Conservation (phyloP, 2,888 invertebrate species). For the Crioceris asparagi region DNA sequence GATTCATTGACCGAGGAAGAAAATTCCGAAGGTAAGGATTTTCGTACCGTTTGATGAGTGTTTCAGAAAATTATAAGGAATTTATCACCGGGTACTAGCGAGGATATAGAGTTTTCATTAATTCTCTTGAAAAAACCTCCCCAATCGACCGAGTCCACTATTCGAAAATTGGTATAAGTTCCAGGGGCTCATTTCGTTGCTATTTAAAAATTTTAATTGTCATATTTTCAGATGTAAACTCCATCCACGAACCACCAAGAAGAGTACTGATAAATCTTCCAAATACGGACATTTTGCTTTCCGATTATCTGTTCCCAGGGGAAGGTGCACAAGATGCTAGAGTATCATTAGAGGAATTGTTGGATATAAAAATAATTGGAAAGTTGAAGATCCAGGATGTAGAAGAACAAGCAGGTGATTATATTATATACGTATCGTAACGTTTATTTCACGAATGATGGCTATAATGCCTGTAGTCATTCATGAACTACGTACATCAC, state of each 20-base stretch:
- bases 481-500: too few species aligned
- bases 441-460: too few species aligned
- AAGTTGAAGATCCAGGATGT: conserved; percentile 49
- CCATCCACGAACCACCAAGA: conserved; percentile 82
- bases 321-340: conserved; percentile 76
- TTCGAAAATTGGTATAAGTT: too few species aligned
- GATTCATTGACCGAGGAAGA: conserved; percentile 83
- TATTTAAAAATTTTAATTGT: neutral
- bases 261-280: conserved; percentile 70
- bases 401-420: conserved; percentile 70
- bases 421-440: too few species aligned
- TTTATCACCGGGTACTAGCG: too few species aligned
- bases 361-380: conserved; percentile 64
- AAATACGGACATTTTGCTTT: conserved; percentile 55
- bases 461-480: too few species aligned
- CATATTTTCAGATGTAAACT: conserved; percentile 52
- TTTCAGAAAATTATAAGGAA: too few species aligned
- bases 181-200: too few species aligned
- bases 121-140: too few species aligned
- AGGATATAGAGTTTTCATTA: too few species aligned
- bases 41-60: too few species aligned
- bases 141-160: too few species aligned
- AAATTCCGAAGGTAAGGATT: conserved; percentile 61
- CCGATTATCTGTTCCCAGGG: conserved; percentile 86
- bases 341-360: conserved; percentile 67